Evolutionary conservation across 1,140 invertebrate genomes (phyloP).

Genomic region (Trichogramma pretiosum): DNA sequence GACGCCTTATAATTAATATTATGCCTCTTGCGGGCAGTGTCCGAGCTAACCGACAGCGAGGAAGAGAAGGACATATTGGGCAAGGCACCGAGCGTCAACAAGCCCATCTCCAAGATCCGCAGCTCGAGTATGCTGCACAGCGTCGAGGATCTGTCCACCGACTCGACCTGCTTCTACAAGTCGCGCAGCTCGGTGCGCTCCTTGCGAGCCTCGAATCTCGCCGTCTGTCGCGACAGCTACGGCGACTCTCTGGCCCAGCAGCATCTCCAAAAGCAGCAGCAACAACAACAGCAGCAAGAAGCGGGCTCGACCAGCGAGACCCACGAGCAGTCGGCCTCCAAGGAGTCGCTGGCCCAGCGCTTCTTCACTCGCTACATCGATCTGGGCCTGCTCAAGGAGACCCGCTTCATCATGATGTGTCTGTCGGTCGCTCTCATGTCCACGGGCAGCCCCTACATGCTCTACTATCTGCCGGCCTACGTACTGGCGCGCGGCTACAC

Average conservation of each 20-base stretch:
- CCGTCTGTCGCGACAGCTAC: slow-evolving; percentile 22
- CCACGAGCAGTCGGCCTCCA: slow-evolving; percentile 17
- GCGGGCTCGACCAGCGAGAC: not conserved
- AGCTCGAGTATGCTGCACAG: slow-evolving; percentile 62
- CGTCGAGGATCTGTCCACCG: slow-evolving; percentile 63
- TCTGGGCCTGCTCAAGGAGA: slow-evolving; percentile 55
- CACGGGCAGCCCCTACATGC: slow-evolving; percentile 64
- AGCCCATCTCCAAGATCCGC: slow-evolving; percentile 52
- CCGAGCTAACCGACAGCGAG: slow-evolving; percentile 46
- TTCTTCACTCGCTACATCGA: slow-evolving; percentile 52
- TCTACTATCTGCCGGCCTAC: slow-evolving; percentile 66
- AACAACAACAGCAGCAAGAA: not conserved
- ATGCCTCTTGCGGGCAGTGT: too few species aligned
- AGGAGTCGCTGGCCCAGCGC: slow-evolving; percentile 30
- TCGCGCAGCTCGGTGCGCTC: slow-evolving; percentile 45
- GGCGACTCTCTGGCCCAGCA: not conserved
- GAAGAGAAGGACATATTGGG: slow-evolving; percentile 52
- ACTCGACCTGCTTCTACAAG: slow-evolving; percentile 66
- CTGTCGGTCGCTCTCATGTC: slow-evolving; percentile 66
- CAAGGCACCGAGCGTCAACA: slow-evolving; percentile 46
- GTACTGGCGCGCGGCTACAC: slow-evolving; percentile 58
- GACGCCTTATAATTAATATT: too few species aligned
- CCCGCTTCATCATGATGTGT: slow-evolving; percentile 62
- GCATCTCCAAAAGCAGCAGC: not conserved
- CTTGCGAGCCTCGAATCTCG: slow-evolving; percentile 30